Percentiles rank a stretch among this genome's conserved stretches.
These are phyloP conservation scores for Ericerus pela DNA, from an alignment of 1,140 invertebrate genomes.

Conservation along the genomic window DNA sequence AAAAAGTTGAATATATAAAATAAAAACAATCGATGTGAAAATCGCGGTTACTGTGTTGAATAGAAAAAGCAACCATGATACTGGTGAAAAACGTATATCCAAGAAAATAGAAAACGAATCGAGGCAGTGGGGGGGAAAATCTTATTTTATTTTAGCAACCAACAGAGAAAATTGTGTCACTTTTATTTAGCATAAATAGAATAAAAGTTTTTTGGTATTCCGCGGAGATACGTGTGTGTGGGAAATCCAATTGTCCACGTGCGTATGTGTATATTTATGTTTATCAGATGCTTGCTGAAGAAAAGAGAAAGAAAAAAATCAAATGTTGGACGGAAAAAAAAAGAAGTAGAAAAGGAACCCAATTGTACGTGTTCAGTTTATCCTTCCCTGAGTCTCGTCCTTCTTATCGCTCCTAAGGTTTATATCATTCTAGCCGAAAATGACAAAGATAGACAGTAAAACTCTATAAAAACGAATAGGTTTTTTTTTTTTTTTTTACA, in stretches of 20 bases:
- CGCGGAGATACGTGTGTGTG: neutral
- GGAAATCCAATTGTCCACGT: conserved; percentile 9
- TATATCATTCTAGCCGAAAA: conserved; percentile 2
- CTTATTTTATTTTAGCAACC: too few relatives aligned
- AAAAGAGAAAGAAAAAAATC: too few relatives aligned
- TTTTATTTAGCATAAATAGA: conserved; percentile 8
- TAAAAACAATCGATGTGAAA: too few relatives aligned
- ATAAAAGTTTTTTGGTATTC: conserved; percentile 7
- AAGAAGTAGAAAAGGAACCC: neutral
- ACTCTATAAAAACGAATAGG: conserved; percentile 10
- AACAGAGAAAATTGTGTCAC: neutral
- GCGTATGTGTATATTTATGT: conserved; percentile 6
- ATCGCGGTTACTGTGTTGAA: too few relatives aligned
- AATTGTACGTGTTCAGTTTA: conserved; percentile 6
- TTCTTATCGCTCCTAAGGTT: neutral
- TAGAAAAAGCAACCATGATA: too few relatives aligned
- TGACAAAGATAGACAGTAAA: conserved; percentile 10
- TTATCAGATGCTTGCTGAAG: conserved; percentile 6
- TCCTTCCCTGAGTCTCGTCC: too few relatives aligned
- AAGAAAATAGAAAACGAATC: too few relatives aligned
- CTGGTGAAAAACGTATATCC: too few relatives aligned
- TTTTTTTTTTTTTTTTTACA: too few relatives aligned
- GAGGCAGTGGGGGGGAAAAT: too few relatives aligned
- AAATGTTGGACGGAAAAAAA: neutral
- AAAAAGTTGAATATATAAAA: too few relatives aligned